Percentiles rank a stretch among this genome's conserved stretches.
Conservation (phyloP, 2,888 invertebrate species). For the Boloria euphrosyne region DNA sequence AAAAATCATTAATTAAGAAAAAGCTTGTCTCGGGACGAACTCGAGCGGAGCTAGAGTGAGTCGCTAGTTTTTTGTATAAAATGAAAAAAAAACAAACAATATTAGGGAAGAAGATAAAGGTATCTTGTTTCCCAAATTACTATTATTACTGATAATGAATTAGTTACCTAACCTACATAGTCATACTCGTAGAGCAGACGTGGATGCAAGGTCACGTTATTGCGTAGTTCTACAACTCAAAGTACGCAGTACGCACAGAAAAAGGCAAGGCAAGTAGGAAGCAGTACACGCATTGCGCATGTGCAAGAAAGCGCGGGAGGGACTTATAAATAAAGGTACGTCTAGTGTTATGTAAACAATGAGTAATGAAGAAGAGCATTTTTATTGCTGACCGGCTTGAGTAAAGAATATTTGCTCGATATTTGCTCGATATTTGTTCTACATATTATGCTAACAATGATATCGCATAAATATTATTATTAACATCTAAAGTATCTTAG, state of each 20-base stretch:
- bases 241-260: slow-evolving; percentile 38
- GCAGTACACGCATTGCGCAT: slow-evolving; percentile 50
- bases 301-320: slow-evolving; percentile 56
- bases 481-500: too few relatives aligned
- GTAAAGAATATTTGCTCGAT: background rate
- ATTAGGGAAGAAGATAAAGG: too few relatives aligned
- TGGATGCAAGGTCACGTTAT: slow-evolving; percentile 49
- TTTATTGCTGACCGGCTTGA: slow-evolving; percentile 7
- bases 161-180: slow-evolving; percentile 43
- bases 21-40: too few relatives aligned
- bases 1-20: too few relatives aligned
- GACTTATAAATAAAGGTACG: slow-evolving; percentile 29
- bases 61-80: too few relatives aligned
- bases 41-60: too few relatives aligned
- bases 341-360: slow-evolving; percentile 39
- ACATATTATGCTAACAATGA: too few relatives aligned
- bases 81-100: too few relatives aligned
- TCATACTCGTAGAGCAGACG: slow-evolving; percentile 41
- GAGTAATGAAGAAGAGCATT: slow-evolving; percentile 12
- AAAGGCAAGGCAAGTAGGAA: slow-evolving; percentile 18
- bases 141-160: slow-evolving; percentile 35
- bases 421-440: background rate
- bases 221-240: slow-evolving; percentile 50
- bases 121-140: background rate
- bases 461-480: too few relatives aligned